Base-by-base conservation (phyloP, 2,113 vertebrate genomes). In the Aldabrachelys gigantea region DNA sequence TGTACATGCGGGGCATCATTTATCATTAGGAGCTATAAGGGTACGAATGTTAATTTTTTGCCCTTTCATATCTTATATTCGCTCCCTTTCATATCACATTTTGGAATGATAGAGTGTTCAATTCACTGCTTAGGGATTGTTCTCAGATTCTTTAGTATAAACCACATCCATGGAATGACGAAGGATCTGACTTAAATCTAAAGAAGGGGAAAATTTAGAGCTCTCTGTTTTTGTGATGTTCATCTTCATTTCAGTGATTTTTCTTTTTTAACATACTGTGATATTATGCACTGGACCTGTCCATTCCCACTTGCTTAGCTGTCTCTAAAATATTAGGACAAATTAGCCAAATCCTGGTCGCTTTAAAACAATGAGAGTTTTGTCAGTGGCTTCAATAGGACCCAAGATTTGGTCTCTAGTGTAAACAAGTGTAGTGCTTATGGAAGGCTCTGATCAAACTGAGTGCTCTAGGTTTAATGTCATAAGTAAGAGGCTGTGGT, bases 81-180 rank as follows among this genome's bases (percentile, higher is more conserved):
- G 52, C 80, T 97, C 79, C 56, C 27, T 97, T 96, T 96, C 89
- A 49, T 97, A 94, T 95, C 89, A 93, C 3, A 0, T 89, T 97
- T 97, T 97, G 93, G 86, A 96, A 95, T 92, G 10, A 93, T 85
- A 96, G 76, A 96, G 88, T 59, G 44, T 90, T 87, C 80, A 89
- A 90, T 93, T 97, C 84, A 49, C 29, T 89, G 24, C 21, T 57
- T 57, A 82, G 87, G 59, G 47, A 89, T 96, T 97, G 82, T 92
- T 97, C 94, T 93, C 90, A 17, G 59, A 92, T 88, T 92, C 57
- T 91, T 91, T 96, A 95, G 92, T 94, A 57, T 83, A 82, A 96
- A 85, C 80, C 88, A 95, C 82, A 96, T 93, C 93, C 82, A 93
- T 96, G 92, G 53, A 94, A 82, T 87, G 96, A 91, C 24, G 72